phyloP scores from a whole-genome alignment of 2,113 vertebrate genomes.

The Malurus elegans region DNA sequence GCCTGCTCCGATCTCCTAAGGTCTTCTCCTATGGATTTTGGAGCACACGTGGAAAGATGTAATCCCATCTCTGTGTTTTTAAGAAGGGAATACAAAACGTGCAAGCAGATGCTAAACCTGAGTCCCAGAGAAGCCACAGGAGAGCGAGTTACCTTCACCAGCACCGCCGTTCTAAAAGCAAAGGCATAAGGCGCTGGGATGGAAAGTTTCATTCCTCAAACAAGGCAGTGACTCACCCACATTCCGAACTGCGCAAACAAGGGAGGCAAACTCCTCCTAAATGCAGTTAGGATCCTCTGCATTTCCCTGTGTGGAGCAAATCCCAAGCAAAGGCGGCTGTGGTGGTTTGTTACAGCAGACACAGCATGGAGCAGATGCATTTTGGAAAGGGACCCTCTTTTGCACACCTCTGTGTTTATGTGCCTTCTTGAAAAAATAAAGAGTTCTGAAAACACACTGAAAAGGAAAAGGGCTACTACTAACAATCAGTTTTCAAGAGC shows the following conservation, averaged over 20 bases:
- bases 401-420: not conserved
- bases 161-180: not conserved
- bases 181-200: not conserved
- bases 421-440: not conserved
- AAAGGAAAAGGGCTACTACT: not conserved
- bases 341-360: not conserved
- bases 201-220: not conserved
- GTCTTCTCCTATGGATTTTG: not conserved
- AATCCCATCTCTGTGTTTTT: not conserved
- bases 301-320: not conserved
- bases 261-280: not conserved
- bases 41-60: not conserved
- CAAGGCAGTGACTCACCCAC: constrained; percentile 19
- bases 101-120: not conserved
- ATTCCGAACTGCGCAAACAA: not conserved
- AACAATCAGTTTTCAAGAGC: not conserved
- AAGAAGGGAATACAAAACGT: not conserved
- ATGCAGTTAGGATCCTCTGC: not conserved
- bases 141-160: not conserved
- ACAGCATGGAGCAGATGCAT: not conserved
- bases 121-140: not conserved
- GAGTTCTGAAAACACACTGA: not conserved
- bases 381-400: not conserved
- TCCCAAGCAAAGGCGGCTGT: not conserved
- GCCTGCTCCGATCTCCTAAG: not conserved